phyloP scores from a whole-genome alignment of 2,888 invertebrate species.

The Bibio marci region DNA sequence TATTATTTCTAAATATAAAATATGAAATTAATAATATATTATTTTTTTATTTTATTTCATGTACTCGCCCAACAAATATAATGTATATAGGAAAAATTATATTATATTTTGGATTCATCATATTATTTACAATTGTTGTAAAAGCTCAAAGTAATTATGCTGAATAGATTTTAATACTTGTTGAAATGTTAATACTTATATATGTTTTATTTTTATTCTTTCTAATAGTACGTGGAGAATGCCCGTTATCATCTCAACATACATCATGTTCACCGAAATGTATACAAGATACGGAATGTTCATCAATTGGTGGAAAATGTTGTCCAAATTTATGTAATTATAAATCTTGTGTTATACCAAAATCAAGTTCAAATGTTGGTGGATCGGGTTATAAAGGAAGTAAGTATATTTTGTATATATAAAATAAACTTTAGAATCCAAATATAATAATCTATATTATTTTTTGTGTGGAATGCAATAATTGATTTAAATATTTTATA shows the following conservation, averaged over 20 bases:
- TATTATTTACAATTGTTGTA: not conserved
- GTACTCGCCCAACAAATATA: no score
- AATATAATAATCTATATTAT: no score
- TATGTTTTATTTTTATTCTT: not conserved
- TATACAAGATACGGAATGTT: constrained; percentile 45
- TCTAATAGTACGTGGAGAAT: constrained; percentile 27
- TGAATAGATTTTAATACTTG: not conserved
- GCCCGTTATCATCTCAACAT: constrained; percentile 46
- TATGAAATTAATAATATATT: no score
- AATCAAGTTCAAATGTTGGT: constrained; percentile 13
- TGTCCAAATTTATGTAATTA: constrained; percentile 52
- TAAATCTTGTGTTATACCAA: constrained; percentile 43
- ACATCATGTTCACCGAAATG: constrained; percentile 52
- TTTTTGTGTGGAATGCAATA: no score
- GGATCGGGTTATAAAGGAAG: constrained; percentile 28
- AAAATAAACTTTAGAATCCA: no score
- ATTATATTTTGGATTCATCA: not conserved
- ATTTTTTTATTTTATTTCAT: no score
- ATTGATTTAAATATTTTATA: not conserved
- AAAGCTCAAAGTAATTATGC: constrained; percentile 1
- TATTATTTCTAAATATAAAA: no score
- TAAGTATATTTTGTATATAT: constrained; percentile 13
- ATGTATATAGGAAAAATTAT: no score
- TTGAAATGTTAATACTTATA: not conserved
- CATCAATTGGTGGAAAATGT: constrained; percentile 44